phyloP scores from a whole-genome alignment of 2,797 vertebrate species.

The Bovichtus diacanthus region DNA sequence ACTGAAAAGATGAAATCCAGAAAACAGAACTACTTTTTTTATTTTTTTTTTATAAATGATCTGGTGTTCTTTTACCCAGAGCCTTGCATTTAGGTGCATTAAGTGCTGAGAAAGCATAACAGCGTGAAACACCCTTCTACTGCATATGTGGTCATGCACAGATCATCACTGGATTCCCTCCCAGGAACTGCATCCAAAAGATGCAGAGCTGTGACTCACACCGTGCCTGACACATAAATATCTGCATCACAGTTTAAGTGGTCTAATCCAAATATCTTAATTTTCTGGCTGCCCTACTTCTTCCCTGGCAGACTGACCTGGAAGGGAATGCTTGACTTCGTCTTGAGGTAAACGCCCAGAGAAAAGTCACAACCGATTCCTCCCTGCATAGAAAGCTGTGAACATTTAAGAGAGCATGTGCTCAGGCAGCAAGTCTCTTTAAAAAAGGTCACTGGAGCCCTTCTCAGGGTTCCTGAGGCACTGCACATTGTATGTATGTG shows the following conservation, averaged over 20 bases:
- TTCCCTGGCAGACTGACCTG: constrained; percentile 41
- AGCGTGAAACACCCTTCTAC: not conserved
- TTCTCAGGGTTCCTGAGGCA: constrained; percentile 15
- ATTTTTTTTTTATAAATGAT: too few species aligned
- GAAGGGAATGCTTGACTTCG: constrained; percentile 34
- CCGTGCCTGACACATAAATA: constrained; percentile 27
- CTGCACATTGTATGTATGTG: constrained; percentile 32
- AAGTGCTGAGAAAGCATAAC: constrained; percentile 31
- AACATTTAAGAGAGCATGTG: constrained; percentile 28
- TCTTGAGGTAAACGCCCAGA: constrained; percentile 56
- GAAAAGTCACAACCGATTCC: constrained; percentile 46
- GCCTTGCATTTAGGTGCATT: constrained; percentile 1
- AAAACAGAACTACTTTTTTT: not conserved
- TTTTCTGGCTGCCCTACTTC: constrained; percentile 55
- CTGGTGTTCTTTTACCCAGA: too few species aligned
- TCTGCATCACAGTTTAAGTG: constrained; percentile 29
- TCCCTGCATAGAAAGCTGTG: constrained; percentile 20
- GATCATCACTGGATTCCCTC: constrained; percentile 46
- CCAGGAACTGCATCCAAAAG: constrained; percentile 26
- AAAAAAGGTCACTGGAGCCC: constrained; percentile 39
- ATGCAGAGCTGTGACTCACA: constrained; percentile 49
- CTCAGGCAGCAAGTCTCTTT: constrained; percentile 24
- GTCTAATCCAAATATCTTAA: constrained; percentile 54
- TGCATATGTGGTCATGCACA: constrained; percentile 8
- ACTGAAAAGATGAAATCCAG: not conserved